A percentile compares a stretch with the other conserved stretches of the same genome.
phyloP scores from a whole-genome alignment of 2,797 vertebrate species.

The Smutsia temminckii region DNA sequence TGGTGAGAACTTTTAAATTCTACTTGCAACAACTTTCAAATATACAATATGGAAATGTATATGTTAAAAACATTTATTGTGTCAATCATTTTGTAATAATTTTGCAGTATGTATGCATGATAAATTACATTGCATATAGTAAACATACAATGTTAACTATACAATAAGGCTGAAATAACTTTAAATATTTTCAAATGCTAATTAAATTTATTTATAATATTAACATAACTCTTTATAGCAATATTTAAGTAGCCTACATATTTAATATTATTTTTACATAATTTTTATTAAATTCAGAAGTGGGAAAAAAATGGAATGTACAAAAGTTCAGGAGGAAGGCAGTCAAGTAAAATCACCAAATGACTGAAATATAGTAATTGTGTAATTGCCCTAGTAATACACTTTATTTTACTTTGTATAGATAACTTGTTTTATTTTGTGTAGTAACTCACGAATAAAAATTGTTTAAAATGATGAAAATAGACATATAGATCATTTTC shows the following conservation, averaged over 20 bases:
- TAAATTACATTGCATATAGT: not conserved
- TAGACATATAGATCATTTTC: not conserved
- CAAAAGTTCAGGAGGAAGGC: not conserved
- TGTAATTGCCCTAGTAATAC: not conserved
- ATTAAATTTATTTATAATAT: not conserved
- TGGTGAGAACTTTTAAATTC: not conserved
- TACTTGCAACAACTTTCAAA: not conserved
- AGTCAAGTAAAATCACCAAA: not conserved
- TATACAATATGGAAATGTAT: not conserved
- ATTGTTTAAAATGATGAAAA: not conserved
- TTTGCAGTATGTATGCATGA: not conserved
- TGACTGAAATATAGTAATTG: not conserved
- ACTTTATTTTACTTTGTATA: not conserved
- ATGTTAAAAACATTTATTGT: not conserved
- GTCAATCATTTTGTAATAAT: not conserved
- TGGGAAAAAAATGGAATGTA: not conserved
- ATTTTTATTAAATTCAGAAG: not conserved
- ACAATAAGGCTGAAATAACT: not conserved
- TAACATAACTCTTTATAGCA: not conserved
- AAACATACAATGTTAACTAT: not conserved
- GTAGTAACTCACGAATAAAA: not conserved
- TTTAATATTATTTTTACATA: not conserved
- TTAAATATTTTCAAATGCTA: not conserved
- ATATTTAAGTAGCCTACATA: not conserved
- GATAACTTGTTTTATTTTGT: not conserved